Evolutionary conservation across 2,888 invertebrate species (phyloP), one percentile per base, ranked within the genome.

Genomic region (Harpagoxenus sublaevis): DNA sequence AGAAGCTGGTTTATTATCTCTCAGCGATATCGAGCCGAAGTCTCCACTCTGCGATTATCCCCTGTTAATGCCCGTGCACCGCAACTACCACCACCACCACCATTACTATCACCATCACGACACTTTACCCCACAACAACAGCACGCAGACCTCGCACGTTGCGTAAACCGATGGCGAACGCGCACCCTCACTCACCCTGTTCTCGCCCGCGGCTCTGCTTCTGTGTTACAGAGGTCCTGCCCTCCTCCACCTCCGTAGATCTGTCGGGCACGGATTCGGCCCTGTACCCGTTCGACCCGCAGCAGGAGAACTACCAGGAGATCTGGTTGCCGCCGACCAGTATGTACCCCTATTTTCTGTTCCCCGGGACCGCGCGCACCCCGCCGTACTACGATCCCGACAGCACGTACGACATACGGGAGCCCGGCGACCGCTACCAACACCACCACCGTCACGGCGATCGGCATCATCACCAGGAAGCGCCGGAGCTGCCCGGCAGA

Each of bases 311-410:
- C 95, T 95, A 96, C 95, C 95, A 96, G 95, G 96, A 96, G 93
- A 95, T 95, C 94, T 96, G 96, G 95, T 96, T 95, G 92, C 95
- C 96, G 89, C 95, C 96, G 91, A 95, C 96, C 93, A 95, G 95
- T 94, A 95, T 95, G 92, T 96, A 95, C 93, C 96, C 96, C 89
- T 96, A 96, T 94, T 96, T 96, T 95, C 95, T 97, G 91, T 96
- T 96, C 94, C 96, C 96, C 91, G 96, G 95, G 94, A 88, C 95
- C 95, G 93, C 95, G 95, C 90, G 92, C 90, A 92, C 92, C 88
- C 92, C 92, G 89, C 93, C 92, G 92, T 91, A 92, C 92, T 91
- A 93, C 92, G 94, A 93, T 84, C 91, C 92, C 87, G 93, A 93
- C 85, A 91, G 90, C 88, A 90, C 90, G 84, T 87, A 91, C 90